These are phyloP conservation scores for Apostichopus japonicus DNA, from an alignment of 35 echinoderm and acorn worm species.

Conservation along the genomic window DNA sequence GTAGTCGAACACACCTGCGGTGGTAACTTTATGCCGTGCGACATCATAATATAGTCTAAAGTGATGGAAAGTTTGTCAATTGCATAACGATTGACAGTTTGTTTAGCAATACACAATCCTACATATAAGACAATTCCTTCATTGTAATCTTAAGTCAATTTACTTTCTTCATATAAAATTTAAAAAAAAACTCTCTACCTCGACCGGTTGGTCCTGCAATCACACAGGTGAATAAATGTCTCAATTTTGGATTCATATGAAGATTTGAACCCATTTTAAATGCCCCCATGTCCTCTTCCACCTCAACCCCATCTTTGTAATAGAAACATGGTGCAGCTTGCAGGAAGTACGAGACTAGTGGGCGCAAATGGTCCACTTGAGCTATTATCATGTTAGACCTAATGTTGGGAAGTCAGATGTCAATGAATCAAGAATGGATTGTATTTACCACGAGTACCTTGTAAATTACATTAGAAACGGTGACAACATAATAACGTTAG, in stretches of 20 bases:
- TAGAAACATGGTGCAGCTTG: too few relatives aligned
- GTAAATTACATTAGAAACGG: too few relatives aligned
- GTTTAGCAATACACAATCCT: constrained; percentile 29
- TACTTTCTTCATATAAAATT: not conserved
- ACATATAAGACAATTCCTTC: not conserved
- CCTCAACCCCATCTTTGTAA: too few relatives aligned
- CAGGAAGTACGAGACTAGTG: too few relatives aligned
- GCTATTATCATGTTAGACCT: too few relatives aligned
- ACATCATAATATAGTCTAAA: not conserved
- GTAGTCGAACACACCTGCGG: too few relatives aligned
- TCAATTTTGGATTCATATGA: constrained; percentile 51
- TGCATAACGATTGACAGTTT: not conserved
- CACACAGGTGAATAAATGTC: constrained; percentile 42
- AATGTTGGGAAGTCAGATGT: too few relatives aligned
- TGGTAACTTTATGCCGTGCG: not conserved
- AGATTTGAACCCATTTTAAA: not conserved
- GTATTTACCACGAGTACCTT: too few relatives aligned
- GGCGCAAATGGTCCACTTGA: too few relatives aligned
- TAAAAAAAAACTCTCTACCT: not conserved
- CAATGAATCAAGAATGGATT: too few relatives aligned
- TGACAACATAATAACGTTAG: too few relatives aligned
- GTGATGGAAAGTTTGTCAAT: not conserved
- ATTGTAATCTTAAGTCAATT: constrained; percentile 10
- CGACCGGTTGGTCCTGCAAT: constrained; percentile 51
- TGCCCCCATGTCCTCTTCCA: not conserved